Base-by-base conservation (phyloP, 1,140 invertebrate genomes). In the Berghia stephanieae region DNA sequence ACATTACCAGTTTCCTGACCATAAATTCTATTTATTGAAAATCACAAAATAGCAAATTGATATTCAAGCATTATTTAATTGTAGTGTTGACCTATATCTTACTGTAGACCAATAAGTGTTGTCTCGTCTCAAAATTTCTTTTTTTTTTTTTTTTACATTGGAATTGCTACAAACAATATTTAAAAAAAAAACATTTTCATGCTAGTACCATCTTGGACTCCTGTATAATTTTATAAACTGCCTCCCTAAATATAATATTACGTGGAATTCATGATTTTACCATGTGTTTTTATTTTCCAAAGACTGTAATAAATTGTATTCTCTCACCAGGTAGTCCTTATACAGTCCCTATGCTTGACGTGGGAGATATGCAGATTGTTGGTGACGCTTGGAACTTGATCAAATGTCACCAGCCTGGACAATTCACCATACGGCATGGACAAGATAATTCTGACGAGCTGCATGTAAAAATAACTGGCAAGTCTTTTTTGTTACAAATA, bases 351-450 rank as follows among this genome's bases (percentile, higher is more conserved):
- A 83, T 87, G 70, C 79, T 84, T 36, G 88, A 89, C 78, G 83
- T 86, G 38, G 77, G 80, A 75, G 76, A 82, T 69, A 84, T 86
- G 70, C 79, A 76, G 57, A 83, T 83, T 24, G 69, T 75, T 43
- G 82, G 85, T 8, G 80, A 86, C 24, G 79, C 76, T 34, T 75
- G 87, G 6, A 79, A 74, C 57, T 44, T 85, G 89, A 94, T 98
- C n/a, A 94, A 96, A 21, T 95, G 98, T 55, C 94, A 95, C 68
- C 91, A 93, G 49, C 89, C 93, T 2, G 94, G 95, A 70, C 93
- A 93, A 16, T 98, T 99, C 89, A 93, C 92, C 55, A 94, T 98
- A 69, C 95, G 97, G 85, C 92, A 92, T 10, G 91, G 93, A 81
- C 90, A 91, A 38, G 93, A 94, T 60, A 91, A 94, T 60, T 82